Base-by-base conservation (phyloP, 1,140 invertebrate species). In the Heliconius hermathena region DNA sequence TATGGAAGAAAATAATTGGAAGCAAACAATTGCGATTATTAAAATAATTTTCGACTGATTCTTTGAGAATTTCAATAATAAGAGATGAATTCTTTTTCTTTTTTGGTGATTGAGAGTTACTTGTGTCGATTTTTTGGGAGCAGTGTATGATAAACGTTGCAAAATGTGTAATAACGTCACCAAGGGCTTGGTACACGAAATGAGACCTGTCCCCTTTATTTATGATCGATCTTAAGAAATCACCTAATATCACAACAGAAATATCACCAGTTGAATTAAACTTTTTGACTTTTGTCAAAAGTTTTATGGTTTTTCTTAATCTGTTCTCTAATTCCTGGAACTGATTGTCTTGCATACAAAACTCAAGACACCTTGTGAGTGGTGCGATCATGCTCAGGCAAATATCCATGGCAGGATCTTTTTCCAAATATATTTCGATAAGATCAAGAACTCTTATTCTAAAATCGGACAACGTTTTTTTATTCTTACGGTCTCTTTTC, bases 401-500 rank as follows among this genome's bases (percentile, higher is more conserved):
- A 22, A 96, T 91, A 57, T 96, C 93, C 95, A 97, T 96, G 2
- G 96, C 94, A 8, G 96, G 96, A 70, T 95, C 95, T 74, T 96
- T 96, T 79, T 97, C 96, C 60, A 97, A 85, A 88, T 97, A 97
- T 79, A 96, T 96, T 80, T 97, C 96, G 20, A 97, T 90, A 20
- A 97, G 93, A 95, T 97, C 97, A 71, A 97, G 94, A 36, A 96
- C 96, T 82, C 96, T 94, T 26, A 96, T 95, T 78, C 97, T 94
- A 81, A 97, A 97, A 87, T 97, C 96, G 54, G 96, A 97, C 4
- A 97, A 88, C 2, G 95, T 90, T 86, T 96, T 96, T 72, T 96
- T 96, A 76, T 96, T 94, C 88, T 96, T 96, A 20, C 94, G 95
- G 84, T 97, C 96, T 82, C 96, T 96, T 81, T 96, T 97, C 0